Conservation (phyloP, 2,797 vertebrate genomes). For the Microctenopoma lineatum region DNA sequence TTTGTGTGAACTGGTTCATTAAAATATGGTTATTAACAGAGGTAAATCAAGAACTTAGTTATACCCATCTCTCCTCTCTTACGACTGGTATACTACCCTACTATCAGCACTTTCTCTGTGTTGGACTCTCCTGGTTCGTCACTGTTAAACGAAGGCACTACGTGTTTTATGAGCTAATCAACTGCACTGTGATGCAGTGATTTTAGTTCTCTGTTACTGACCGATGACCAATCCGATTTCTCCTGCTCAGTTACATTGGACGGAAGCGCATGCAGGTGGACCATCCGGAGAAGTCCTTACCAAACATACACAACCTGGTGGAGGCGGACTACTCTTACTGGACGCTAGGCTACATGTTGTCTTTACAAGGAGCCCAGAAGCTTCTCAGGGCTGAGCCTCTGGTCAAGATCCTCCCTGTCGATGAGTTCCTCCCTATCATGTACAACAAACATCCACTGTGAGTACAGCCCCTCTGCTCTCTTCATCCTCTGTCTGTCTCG, state of each 20-base stretch:
- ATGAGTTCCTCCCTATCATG: slow-evolving; percentile 94
- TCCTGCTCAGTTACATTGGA: slow-evolving; percentile 87
- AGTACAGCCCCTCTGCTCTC: slow-evolving; percentile 52
- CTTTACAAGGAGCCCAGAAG: slow-evolving; percentile 89
- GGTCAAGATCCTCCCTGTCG: slow-evolving; percentile 89
- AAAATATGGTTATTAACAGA: too few species aligned
- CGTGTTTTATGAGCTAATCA: not conserved
- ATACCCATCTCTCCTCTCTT: too few species aligned
- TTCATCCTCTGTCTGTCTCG: slow-evolving; percentile 1
- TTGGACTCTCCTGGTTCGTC: not conserved
- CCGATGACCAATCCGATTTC: not conserved
- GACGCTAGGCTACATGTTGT: slow-evolving; percentile 91
- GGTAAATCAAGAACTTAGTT: too few species aligned
- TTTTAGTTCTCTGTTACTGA: too few species aligned
- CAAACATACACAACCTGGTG: slow-evolving; percentile 89
- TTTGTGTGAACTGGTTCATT: too few species aligned
- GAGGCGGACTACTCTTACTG: slow-evolving; percentile 94
- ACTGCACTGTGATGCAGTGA: not conserved
- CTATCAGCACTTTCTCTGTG: too few species aligned
- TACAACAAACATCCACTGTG: slow-evolving; percentile 93
- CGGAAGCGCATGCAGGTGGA: slow-evolving; percentile 95
- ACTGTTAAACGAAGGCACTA: not conserved
- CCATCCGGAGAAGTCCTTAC: slow-evolving; percentile 87
- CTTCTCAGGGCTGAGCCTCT: slow-evolving; percentile 87
- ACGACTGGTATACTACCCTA: too few species aligned